Evolutionary conservation across 2,797 vertebrate species (phyloP).

Genomic region (Sternarchorhynchus goeldii): DNA sequence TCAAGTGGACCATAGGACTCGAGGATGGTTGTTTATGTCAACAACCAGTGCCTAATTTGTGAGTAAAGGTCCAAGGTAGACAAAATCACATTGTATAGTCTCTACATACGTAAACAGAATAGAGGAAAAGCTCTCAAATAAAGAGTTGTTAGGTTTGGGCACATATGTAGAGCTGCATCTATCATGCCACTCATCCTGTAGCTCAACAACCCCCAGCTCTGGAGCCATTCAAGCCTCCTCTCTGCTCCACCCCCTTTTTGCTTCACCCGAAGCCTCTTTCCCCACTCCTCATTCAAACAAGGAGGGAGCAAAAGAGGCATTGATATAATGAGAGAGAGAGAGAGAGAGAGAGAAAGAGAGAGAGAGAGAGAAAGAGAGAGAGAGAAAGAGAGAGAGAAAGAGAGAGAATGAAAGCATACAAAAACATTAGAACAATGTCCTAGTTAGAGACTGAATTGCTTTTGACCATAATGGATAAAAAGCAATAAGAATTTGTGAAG

Average conservation of each 20-base stretch:
- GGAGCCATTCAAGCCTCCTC: conserved; percentile 43
- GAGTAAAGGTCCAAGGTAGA: neutral
- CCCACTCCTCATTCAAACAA: conserved; percentile 49
- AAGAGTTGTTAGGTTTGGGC: conserved; percentile 42
- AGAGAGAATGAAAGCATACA: conserved; percentile 32
- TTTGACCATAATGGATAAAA: conserved; percentile 49
- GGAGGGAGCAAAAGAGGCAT: conserved; percentile 46
- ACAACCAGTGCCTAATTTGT: no score
- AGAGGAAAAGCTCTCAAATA: conserved; percentile 41
- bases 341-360: no score
- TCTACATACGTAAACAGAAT: conserved; percentile 30
- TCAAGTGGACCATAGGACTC: neutral
- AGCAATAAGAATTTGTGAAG: conserved; percentile 45
- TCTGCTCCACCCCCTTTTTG: conserved; percentile 28
- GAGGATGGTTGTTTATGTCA: neutral
- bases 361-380: conserved; percentile 34
- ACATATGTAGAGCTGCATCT: conserved; percentile 42
- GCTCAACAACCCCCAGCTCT: conserved; percentile 49
- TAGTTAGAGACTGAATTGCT: conserved; percentile 56
- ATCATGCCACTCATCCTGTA: conserved; percentile 41
- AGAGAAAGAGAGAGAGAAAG: conserved; percentile 31
- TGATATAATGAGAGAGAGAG: conserved; percentile 58
- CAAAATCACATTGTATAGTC: neutral
- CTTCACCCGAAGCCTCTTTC: conserved; percentile 35
- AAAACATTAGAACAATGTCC: conserved; percentile 42